Base-by-base conservation (phyloP, 37 sponge, comb jelly and placozoan species). In the Ianthella basta region DNA sequence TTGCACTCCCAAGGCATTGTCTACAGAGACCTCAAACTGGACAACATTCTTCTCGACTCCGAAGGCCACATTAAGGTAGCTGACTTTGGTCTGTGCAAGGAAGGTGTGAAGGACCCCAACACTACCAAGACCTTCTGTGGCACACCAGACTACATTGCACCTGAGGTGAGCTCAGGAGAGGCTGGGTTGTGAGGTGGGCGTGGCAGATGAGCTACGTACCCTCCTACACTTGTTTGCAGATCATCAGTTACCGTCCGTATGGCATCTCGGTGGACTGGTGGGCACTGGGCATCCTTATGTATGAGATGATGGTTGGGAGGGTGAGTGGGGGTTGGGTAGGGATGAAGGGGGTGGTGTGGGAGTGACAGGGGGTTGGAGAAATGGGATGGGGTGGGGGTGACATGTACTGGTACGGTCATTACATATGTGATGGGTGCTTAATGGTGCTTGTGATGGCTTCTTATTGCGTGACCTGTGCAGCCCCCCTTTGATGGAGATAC, bases 51-150 rank as follows among this genome's bases (percentile, higher is more conserved):
- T 89, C 74, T 98, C 40, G 96, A 95, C 77, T 39, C 69, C 18
- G 98, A 98, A 5, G 98, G 98, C 2, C 98, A 98, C 82, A 87
- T 98, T 74, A 98, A 98, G 89, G 90, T 98, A 19, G 97, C 98
- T 14, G 98, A 98, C 87, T 98, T 98, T 92, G 98, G 98, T 16
- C 93, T 98, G 61, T 98, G 98, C 41, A 98, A 98, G 84, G 98
- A 98, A 54, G 95, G 93, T 1, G 96, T 98, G 35, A 23, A 0
- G 0, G 94, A 77, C n/a, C 89, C 89, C 24, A 84, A 66, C 34
- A 95, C 87, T 63, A 94, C 98, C 35, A 84, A 89, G 38, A 98
- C 98, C 15, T 98, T 98, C 92, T 98, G 98, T 88, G 98, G 98
- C 50, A 98, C 98, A 19, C 98, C 98, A 35, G 98, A 98, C 80